Conservation (phyloP, 2,888 invertebrate species). For the Tetrapedia diversipes region DNA sequence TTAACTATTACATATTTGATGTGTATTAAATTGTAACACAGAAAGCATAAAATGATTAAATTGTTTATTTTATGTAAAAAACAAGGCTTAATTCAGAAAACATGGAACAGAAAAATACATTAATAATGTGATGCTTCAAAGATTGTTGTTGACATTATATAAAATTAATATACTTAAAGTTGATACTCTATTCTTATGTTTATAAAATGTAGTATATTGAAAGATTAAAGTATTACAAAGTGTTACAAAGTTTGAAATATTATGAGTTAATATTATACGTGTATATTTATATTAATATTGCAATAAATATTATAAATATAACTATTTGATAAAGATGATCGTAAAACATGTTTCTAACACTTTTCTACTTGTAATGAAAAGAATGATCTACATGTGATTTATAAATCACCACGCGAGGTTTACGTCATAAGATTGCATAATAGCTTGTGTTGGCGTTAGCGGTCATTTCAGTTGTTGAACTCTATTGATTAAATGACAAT, state of each 20-base stretch:
- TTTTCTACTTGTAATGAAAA: background rate
- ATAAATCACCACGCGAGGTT: background rate
- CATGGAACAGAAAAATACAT: background rate
- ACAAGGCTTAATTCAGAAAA: background rate
- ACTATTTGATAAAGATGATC: background rate
- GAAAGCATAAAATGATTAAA: background rate
- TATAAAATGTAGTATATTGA: too few relatives aligned
- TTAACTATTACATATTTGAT: too few relatives aligned
- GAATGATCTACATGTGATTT: background rate
- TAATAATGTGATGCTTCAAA: background rate
- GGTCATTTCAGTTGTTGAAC: background rate
- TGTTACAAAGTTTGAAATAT: too few relatives aligned
- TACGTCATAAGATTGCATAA: slow-evolving; percentile 28
- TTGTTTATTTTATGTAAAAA: background rate
- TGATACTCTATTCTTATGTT: background rate
- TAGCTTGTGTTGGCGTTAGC: background rate
- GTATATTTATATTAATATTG: too few relatives aligned
- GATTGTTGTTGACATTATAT: background rate
- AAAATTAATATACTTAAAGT: background rate
- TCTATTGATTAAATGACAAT: background rate
- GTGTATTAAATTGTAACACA: too few relatives aligned
- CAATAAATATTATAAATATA: too few relatives aligned
- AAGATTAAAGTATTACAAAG: too few relatives aligned
- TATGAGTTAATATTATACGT: too few relatives aligned
- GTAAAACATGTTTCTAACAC: background rate